phyloP scores from a whole-genome alignment of 1,140 invertebrate genomes.

The Teleogryllus occipitalis region DNA sequence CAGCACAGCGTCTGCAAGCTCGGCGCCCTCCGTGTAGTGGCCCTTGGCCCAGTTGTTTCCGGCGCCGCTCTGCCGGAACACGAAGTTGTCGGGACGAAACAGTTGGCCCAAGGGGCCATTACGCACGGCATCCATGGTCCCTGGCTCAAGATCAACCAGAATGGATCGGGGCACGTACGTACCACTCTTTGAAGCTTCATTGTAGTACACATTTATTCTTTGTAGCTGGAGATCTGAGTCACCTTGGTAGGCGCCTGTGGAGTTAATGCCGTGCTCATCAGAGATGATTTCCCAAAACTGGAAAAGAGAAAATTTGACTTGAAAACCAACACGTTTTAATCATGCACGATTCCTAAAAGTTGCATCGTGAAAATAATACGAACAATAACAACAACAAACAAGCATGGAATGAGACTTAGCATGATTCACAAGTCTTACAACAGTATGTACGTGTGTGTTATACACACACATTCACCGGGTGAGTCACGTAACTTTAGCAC shows the following conservation, averaged over 20 bases:
- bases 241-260: conserved; percentile 42
- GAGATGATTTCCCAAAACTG: conserved; percentile 46
- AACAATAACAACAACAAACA: too few species aligned
- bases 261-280: conserved; percentile 45
- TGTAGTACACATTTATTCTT: conserved; percentile 41
- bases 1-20: conserved; percentile 44
- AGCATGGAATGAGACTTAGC: too few species aligned
- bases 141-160: conserved; percentile 62
- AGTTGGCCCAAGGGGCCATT: conserved; percentile 55
- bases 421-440: too few species aligned
- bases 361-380: too few species aligned
- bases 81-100: conserved; percentile 39
- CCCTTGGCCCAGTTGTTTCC: conserved; percentile 75
- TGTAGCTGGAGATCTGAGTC: conserved; percentile 41
- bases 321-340: too few species aligned
- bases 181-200: conserved; percentile 30
- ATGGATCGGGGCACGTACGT: conserved; percentile 59
- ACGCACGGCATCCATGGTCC: conserved; percentile 58
- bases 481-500: too few species aligned
- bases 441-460: too few species aligned
- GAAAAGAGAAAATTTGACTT: too few species aligned
- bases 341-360: too few species aligned
- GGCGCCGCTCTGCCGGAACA: conserved; percentile 20
- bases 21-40: conserved; percentile 78
- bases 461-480: too few species aligned